phyloP scores from a whole-genome alignment of 2,888 invertebrate species.

The Nomada fucata region DNA sequence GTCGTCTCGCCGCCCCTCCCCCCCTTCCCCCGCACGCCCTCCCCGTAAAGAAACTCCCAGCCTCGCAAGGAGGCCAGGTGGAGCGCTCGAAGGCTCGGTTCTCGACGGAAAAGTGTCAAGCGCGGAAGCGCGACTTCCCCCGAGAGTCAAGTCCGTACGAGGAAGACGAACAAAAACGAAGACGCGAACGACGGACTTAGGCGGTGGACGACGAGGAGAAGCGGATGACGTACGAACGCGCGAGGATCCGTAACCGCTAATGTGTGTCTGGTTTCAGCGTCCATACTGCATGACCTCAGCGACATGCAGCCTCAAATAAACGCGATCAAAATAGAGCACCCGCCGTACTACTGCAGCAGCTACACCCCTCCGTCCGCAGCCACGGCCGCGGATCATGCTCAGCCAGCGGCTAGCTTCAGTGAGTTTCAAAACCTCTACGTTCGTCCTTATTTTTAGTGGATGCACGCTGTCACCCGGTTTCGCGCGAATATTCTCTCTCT shows the following conservation, averaged over 20 bases:
- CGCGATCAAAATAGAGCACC: conserved; percentile 93
- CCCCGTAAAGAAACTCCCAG: neutral
- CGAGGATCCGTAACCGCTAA: conserved; percentile 71
- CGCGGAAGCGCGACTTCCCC: conserved; percentile 55
- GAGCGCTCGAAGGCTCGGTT: neutral
- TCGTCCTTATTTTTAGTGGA: conserved; percentile 66
- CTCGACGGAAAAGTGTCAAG: conserved; percentile 22
- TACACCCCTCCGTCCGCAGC: conserved; percentile 90
- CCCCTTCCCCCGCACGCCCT: too few relatives aligned
- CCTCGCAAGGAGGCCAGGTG: neutral
- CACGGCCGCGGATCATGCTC: conserved; percentile 84
- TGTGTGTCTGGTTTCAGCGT: conserved; percentile 89
- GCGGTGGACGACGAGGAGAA: conserved; percentile 48
- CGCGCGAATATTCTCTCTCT: conserved; percentile 5
- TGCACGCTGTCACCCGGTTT: conserved; percentile 42
- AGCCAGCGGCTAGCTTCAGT: conserved; percentile 84
- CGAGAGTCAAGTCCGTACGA: conserved; percentile 34
- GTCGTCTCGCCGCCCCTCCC: too few relatives aligned
- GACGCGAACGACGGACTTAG: conserved; percentile 3
- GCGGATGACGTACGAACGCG: conserved; percentile 66
- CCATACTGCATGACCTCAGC: conserved; percentile 96
- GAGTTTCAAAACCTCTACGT: conserved; percentile 76
- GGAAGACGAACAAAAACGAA: conserved; percentile 5
- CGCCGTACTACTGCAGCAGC: conserved; percentile 92
- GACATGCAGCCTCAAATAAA: conserved; percentile 90